A percentile compares a stretch with the other conserved stretches of the same genome.
Evolutionary conservation across 2,888 invertebrate species (phyloP).

Genomic region (Dysmachus trigonus): DNA sequence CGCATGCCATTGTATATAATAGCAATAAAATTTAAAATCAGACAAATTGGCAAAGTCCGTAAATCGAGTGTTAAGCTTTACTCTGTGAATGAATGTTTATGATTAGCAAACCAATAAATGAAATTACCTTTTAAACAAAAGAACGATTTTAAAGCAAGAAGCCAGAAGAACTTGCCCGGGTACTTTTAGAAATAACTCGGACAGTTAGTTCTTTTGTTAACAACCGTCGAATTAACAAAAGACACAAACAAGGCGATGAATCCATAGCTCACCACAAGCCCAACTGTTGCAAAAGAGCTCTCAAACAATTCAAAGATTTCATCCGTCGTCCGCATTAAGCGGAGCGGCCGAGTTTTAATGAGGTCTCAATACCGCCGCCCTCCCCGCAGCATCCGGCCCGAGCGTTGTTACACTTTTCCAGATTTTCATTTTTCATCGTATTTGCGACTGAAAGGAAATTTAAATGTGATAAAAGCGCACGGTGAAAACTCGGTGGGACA

Average conservation of each 20-base stretch:
- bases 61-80: no score
- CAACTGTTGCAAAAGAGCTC: background rate
- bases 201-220: background rate
- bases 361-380: background rate
- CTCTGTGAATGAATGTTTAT: no score
- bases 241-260: background rate
- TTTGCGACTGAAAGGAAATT: background rate
- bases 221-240: background rate
- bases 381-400: background rate
- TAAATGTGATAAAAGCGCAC: background rate
- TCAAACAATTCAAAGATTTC: background rate
- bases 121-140: no score
- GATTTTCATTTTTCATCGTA: background rate
- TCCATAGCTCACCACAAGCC: background rate
- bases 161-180: no score
- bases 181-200: no score
- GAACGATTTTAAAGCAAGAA: no score
- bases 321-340: background rate
- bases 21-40: no score
- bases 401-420: background rate
- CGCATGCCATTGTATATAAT: no score
- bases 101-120: no score
- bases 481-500: background rate
- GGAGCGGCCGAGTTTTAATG: background rate
- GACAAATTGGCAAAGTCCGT: no score